phyloP scores from a whole-genome alignment of 2,113 vertebrate genomes.

The Dasyurus viverrinus region DNA sequence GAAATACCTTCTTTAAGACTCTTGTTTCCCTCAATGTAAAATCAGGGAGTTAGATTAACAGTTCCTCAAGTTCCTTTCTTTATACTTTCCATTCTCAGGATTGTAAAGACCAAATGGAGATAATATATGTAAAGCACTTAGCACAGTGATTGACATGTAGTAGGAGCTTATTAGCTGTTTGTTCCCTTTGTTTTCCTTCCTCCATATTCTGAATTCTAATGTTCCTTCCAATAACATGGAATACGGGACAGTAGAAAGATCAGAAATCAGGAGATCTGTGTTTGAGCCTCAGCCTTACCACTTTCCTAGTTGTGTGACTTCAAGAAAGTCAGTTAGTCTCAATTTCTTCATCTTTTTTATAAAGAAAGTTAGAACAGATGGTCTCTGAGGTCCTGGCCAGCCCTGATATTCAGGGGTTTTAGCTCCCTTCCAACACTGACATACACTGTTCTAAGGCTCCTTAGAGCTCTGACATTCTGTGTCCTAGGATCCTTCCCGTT shows the following conservation, averaged over 20 bases:
- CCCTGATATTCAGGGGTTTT: neutral
- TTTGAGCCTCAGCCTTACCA: neutral
- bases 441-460: neutral
- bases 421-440: neutral
- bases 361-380: too few relatives aligned
- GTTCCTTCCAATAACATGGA: neutral
- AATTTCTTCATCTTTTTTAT: too few relatives aligned
- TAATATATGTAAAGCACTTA: neutral
- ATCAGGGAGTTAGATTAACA: neutral
- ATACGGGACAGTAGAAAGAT: neutral
- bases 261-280: neutral
- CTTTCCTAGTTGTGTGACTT: too few relatives aligned
- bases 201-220: neutral
- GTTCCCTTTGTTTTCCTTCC: neutral
- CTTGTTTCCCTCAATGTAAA: neutral
- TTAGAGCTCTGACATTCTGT: neutral
- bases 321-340: too few relatives aligned
- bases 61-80: neutral
- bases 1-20: neutral
- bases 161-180: neutral
- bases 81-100: neutral
- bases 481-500: neutral
- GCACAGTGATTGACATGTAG: too few relatives aligned
- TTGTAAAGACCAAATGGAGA: neutral
- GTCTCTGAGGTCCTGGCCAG: neutral